phyloP scores from a whole-genome alignment of 2,888 invertebrate species.

The Neoitamus cyanurus region DNA sequence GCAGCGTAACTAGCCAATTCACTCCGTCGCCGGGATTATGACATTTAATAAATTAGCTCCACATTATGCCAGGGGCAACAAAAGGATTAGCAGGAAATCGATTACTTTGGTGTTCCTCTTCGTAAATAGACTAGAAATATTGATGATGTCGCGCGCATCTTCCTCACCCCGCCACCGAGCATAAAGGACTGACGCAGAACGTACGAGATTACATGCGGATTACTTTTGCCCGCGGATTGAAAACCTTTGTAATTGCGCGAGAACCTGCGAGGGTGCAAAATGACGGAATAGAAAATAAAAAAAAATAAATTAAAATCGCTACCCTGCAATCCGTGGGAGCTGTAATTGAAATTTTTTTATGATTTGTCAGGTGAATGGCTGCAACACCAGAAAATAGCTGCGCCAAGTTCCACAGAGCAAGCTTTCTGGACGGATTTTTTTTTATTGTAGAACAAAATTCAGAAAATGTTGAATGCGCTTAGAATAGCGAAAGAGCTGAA shows the following conservation, averaged over 20 bases:
- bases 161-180: neutral
- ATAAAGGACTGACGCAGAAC: neutral
- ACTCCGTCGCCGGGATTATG: conserved; percentile 22
- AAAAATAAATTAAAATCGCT: too few relatives aligned
- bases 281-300: too few relatives aligned
- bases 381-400: neutral
- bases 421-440: too few relatives aligned
- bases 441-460: neutral
- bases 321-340: neutral
- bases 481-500: too few relatives aligned
- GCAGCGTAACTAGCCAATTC: conserved; percentile 20
- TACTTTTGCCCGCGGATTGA: neutral
- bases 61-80: conserved; percentile 25
- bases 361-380: neutral
- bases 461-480: too few relatives aligned
- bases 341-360: neutral
- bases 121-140: neutral
- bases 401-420: too few relatives aligned
- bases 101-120: neutral
- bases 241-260: neutral
- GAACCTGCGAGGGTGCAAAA: neutral
- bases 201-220: neutral
- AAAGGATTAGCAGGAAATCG: conserved; percentile 32
- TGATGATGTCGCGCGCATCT: neutral
- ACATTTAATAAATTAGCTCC: conserved; percentile 34